phyloP scores from a whole-genome alignment of 2,797 vertebrate genomes.

The Sarcophilus harrisii region DNA sequence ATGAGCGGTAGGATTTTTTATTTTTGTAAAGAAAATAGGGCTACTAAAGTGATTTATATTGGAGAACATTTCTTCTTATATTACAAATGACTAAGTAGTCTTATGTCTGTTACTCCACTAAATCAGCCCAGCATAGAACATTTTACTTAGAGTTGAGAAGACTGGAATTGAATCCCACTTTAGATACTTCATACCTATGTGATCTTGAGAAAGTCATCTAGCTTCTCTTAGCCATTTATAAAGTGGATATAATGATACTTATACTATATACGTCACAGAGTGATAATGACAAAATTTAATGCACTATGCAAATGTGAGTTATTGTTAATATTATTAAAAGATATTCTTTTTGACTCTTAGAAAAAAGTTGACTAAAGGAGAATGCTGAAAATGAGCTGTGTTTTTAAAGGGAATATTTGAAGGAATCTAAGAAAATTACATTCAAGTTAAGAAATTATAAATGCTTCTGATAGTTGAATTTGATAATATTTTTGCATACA shows the following conservation, averaged over 20 bases:
- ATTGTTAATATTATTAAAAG: not conserved
- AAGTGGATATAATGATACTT: not conserved
- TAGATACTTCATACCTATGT: not conserved
- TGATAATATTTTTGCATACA: not conserved
- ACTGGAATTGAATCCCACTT: not conserved
- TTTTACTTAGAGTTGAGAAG: not conserved
- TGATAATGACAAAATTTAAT: not conserved
- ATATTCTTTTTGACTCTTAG: not conserved
- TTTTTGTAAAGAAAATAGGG: slow-evolving; percentile 45
- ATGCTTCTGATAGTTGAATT: not conserved
- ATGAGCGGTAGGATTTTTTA: not conserved
- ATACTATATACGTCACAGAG: not conserved
- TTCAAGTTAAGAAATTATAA: not conserved
- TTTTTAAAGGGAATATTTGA: not conserved
- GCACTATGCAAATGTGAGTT: not conserved
- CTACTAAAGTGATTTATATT: not conserved
- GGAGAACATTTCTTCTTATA: slow-evolving; percentile 17
- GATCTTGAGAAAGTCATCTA: not conserved
- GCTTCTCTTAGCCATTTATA: not conserved
- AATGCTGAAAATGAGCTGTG: not conserved
- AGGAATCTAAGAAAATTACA: not conserved
- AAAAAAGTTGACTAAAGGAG: not conserved
- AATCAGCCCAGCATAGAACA: not conserved
- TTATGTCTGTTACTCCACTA: not conserved
- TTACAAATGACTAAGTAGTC: not conserved